Base-by-base conservation (phyloP, 1,140 invertebrate species). In the Portunus trituberculatus region DNA sequence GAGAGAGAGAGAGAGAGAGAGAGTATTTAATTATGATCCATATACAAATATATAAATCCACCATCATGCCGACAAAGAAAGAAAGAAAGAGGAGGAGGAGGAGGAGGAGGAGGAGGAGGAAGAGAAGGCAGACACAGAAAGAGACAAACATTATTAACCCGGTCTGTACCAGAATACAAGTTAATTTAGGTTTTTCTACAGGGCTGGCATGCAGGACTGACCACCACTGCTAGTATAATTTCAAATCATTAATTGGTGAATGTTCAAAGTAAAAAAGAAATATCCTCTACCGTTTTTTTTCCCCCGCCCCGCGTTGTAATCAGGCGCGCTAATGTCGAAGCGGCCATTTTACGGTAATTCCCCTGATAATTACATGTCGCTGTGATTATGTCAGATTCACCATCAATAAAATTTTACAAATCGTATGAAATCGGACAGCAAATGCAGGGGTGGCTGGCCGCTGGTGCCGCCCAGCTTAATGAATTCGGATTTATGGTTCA, bases 331-430 rank as follows among this genome's bases (percentile, higher is more conserved):
- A 29, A 39, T 93, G 92, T 93, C 45, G 32, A 39, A 86, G 86
- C 76, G 82, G 82, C 82, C 83, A 93, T 93, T 93, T 86, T 93
- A 93, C 92, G 82, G 76, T 93, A 93, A 93, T 93, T 93, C 92
- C 82, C 20, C 39, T 82, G 39, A 86, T 86, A 93, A 92, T 93
- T 46, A 93, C 92, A 86, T 93, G 92, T 93, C 92, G 32, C n/a
- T 48, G 83, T 52, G 92, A 93, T 93, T 93, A 84, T 93, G 92
- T 93, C 83, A 59, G 92, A 93, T 93, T 48, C 67, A 93, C 92
- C 92, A 93, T 93, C 46, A 93, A 93, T 93, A 93, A 83, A 82
- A 83, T 93, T 93, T 48, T 93, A 93, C 92, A 93, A 84, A 82
- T 93, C 82, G 76, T 93, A 83, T 93, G 39, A 83, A 83, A 92